Conservation (phyloP, 2,888 invertebrate species). For the Pachycephus smyrnensis region DNA sequence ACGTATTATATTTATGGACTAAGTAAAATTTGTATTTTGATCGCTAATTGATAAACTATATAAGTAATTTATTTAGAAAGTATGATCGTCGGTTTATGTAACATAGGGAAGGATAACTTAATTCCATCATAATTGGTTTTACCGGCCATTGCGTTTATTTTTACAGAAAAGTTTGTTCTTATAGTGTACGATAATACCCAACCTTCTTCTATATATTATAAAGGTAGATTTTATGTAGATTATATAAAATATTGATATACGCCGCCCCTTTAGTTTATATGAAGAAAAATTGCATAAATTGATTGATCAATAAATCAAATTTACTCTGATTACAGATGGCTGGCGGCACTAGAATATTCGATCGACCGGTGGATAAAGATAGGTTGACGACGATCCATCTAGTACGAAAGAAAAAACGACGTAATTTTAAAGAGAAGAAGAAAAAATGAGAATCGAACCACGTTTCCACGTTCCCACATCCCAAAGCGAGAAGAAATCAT, state of each 20-base stretch:
- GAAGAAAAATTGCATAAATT: not conserved
- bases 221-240: not conserved
- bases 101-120: no score
- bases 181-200: no score
- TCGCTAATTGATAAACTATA: no score
- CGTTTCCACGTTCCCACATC: not conserved
- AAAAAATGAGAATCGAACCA: not conserved
- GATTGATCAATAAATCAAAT: not conserved
- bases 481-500: not conserved
- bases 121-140: no score
- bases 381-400: conserved; percentile 68
- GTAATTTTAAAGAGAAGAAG: not conserved
- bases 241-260: not conserved
- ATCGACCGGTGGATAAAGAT: conserved; percentile 94
- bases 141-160: no score
- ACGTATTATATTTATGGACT: not conserved
- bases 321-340: conserved; percentile 77
- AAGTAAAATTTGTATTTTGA: no score
- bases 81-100: no score
- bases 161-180: no score
- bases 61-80: no score
- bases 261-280: not conserved
- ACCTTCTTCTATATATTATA: no score
- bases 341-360: conserved; percentile 93
- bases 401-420: conserved; percentile 4